Base-by-base conservation (phyloP, 2,888 invertebrate species). In the Ceratothoa steindachneri region DNA sequence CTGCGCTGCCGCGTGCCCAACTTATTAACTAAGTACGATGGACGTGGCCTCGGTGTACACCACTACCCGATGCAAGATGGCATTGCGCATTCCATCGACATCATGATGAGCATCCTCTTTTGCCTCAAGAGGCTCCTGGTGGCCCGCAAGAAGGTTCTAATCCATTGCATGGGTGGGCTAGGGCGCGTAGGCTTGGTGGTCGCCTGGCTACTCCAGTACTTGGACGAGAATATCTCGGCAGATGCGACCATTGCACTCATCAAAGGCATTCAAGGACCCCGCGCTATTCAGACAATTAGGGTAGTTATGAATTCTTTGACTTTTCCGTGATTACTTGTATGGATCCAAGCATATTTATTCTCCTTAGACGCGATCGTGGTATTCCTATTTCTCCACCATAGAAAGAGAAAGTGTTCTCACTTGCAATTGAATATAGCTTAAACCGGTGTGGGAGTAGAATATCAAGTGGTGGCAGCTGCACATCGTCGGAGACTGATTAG, bases 151-250 rank as follows among this genome's bases (percentile, higher is more conserved):
- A 74, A 72, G 31, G 52, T 77, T 66, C 70, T 77, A 4, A 72
- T 77, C 7, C 77, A 77, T 28, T 77, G 77, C 28, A 74, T 74
- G 72, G 72, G 77, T 30, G 77, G 77, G 1, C 30, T 74, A 4
- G 77, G 77, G 52, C 27, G 77, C 28, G 73, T 74, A 0, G 71
- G 77, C 67, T 69, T 74, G 31, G 70, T 74, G 41, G 74, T 72
- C 2, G 67, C 74, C 0, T 74, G 74, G 52, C 65, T 77, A 9
- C 74, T 77, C n/a, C 74, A 74, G 41, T 77, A 72, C 66, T 72
- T 77, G 31, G 74, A 77, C 29, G 72, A 74, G 28, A 71, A 71
- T 28, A 65, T 74, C n/a, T 41, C 74, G 2, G 72, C 77, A 22
- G 72, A 72, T 53, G 65, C 69, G n/a, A 70, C 74, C 30, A 65